Conservation (phyloP, 2,113 vertebrate genomes). For the Cercopithecus mona region DNA sequence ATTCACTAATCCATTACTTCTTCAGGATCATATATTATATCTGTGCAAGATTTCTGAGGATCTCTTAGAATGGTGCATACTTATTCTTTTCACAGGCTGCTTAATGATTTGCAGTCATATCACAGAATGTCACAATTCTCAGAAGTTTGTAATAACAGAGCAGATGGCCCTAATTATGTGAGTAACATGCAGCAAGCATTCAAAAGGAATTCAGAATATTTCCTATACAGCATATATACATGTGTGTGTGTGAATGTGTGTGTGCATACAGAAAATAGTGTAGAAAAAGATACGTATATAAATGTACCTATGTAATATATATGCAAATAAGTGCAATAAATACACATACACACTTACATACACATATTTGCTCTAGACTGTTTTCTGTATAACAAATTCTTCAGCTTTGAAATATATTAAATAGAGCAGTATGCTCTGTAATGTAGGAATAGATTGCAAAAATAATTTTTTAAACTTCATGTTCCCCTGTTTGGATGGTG, state of each 20-base stretch:
- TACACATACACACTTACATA: not conserved
- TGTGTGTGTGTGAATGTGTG: not conserved
- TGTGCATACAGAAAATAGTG: not conserved
- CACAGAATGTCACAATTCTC: conserved; percentile 44
- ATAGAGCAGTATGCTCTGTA: not conserved
- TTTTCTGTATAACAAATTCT: conserved; percentile 44
- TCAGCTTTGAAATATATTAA: conserved; percentile 44
- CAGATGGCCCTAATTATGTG: conserved; percentile 73
- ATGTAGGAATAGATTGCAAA: conserved; percentile 29
- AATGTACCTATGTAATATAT: not conserved
- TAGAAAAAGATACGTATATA: not conserved
- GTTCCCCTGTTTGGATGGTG: conserved; percentile 1
- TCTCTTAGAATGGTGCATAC: not conserved
- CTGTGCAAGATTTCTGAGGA: not conserved
- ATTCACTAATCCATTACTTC: not conserved
- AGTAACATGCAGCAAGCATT: conserved; percentile 68
- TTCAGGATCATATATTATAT: not conserved
- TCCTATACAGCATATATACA: not conserved
- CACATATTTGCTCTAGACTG: not conserved
- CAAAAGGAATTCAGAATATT: conserved; percentile 59
- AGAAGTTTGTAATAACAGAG: conserved; percentile 65
- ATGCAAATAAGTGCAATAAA: not conserved
- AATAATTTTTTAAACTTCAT: conserved; percentile 53
- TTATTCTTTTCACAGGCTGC: conserved; percentile 50
- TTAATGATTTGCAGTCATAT: conserved; percentile 63